Evolutionary conservation across 2,113 vertebrate genomes (phyloP).

Genomic region (Halichoerus grypus): DNA sequence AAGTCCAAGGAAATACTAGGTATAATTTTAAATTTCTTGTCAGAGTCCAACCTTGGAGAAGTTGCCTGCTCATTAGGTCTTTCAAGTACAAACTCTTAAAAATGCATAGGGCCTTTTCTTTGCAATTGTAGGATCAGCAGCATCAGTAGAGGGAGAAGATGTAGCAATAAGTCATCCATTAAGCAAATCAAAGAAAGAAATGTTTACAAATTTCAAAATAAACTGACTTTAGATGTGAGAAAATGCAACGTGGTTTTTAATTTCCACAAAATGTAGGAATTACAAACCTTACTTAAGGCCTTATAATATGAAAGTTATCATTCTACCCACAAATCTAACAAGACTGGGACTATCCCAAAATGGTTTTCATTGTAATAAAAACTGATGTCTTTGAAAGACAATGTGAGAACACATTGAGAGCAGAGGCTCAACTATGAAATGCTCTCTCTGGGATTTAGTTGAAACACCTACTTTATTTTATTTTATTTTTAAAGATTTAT

Average conservation of each 20-base stretch:
- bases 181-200: background rate
- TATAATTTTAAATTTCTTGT: background rate
- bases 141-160: background rate
- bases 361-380: constrained; percentile 1
- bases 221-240: constrained; percentile 37
- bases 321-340: background rate
- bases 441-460: background rate
- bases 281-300: background rate
- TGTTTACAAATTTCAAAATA: constrained; percentile 28
- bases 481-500: too few relatives aligned
- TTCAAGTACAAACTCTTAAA: background rate
- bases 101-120: background rate
- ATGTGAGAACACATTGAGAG: background rate
- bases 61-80: background rate
- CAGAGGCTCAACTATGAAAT: background rate
- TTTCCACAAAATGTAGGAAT: background rate
- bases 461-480: background rate
- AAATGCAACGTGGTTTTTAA: background rate
- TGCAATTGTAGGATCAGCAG: background rate
- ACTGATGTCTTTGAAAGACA: background rate
- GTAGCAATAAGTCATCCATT: background rate
- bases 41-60: background rate
- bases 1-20: background rate
- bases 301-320: constrained; percentile 7
- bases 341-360: background rate